phyloP scores from a whole-genome alignment of 2,113 vertebrate species.

The Aspidoscelis tigris region DNA sequence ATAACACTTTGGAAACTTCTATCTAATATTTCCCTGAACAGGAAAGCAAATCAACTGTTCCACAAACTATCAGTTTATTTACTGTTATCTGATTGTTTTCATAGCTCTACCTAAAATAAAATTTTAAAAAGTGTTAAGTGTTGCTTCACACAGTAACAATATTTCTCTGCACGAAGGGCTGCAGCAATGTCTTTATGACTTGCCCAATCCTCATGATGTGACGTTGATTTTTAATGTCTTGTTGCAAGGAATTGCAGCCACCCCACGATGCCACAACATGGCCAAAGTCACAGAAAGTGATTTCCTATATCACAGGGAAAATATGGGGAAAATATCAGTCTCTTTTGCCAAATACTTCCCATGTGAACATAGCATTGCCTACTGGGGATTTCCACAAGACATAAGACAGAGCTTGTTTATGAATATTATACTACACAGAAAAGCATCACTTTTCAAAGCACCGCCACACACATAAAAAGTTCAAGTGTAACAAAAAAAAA shows the following conservation, averaged over 20 bases:
- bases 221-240: background rate
- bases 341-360: background rate
- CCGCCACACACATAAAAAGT: no score
- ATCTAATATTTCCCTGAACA: background rate
- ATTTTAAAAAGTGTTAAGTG: background rate
- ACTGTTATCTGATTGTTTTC: background rate
- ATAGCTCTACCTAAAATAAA: no score
- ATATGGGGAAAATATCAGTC: background rate
- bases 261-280: background rate
- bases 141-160: background rate
- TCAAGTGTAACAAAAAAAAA: no score
- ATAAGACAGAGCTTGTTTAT: background rate
- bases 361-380: background rate
- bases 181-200: background rate
- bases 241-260: background rate
- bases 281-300: background rate
- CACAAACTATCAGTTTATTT: background rate
- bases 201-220: background rate
- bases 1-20: background rate
- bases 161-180: background rate
- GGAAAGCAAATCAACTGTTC: background rate
- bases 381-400: background rate
- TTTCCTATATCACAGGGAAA: background rate
- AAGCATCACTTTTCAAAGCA: no score
- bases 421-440: background rate